phyloP scores from a whole-genome alignment of 2,113 vertebrate species.

The Hiodon tergisus region DNA sequence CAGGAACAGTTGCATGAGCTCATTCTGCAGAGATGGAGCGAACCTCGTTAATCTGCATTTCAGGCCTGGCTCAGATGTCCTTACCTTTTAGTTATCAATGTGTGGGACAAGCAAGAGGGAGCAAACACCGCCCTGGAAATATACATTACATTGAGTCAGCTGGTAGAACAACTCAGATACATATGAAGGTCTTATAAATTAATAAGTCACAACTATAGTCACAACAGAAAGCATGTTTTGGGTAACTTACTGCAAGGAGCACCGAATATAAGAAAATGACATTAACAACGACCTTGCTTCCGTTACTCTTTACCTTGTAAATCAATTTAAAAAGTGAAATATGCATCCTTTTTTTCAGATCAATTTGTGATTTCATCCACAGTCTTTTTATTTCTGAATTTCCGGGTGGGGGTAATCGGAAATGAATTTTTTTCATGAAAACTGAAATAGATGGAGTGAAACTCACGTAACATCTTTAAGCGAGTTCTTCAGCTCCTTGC shows the following conservation, averaged over 20 bases:
- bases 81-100: constrained; percentile 69
- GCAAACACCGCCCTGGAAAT: constrained; percentile 68
- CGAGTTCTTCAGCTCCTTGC: constrained; percentile 68
- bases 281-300: not conserved
- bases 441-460: not conserved
- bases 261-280: not conserved
- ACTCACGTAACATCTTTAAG: constrained; percentile 69
- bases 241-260: not conserved
- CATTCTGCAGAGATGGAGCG: constrained; percentile 38
- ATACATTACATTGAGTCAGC: constrained; percentile 12
- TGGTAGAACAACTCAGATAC: not conserved
- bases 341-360: not conserved
- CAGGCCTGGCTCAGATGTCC: constrained; percentile 27
- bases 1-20: constrained; percentile 49
- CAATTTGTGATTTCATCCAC: not conserved
- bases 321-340: not conserved
- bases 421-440: not conserved
- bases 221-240: not conserved
- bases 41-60: constrained; percentile 12
- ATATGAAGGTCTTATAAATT: not conserved
- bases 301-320: not conserved
- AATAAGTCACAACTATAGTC: not conserved
- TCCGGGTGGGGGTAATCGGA: not conserved
- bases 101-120: constrained; percentile 74
- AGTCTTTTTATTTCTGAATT: not conserved